Conservation (phyloP, 1,140 invertebrate genomes). For the Brachionus asplanchnoidis region DNA sequence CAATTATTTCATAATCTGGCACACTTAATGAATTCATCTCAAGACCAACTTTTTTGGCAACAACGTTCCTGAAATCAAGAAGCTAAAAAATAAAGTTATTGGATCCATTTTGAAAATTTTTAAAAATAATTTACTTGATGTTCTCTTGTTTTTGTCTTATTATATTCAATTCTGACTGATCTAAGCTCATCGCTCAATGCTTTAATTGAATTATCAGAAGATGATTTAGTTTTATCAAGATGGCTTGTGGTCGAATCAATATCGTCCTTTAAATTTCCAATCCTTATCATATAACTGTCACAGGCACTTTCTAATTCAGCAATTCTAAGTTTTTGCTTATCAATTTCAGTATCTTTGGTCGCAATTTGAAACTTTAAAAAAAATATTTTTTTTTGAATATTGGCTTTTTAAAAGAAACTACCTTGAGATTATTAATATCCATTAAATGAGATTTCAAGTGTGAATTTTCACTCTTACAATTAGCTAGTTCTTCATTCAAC, state of each 20-base stretch:
- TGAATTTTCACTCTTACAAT: slow-evolving; percentile 30
- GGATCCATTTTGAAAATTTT: not conserved
- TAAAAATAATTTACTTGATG: slow-evolving; percentile 49
- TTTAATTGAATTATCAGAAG: slow-evolving; percentile 53
- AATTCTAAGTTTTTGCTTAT: slow-evolving; percentile 49
- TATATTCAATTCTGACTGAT: slow-evolving; percentile 52
- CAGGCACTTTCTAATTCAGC: slow-evolving; percentile 52
- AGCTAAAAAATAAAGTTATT: slow-evolving; percentile 46
- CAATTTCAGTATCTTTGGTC: slow-evolving; percentile 52
- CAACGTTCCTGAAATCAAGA: slow-evolving; percentile 54
- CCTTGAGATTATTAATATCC: slow-evolving; percentile 18
- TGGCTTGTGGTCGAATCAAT: slow-evolving; percentile 45
- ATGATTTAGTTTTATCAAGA: slow-evolving; percentile 46
- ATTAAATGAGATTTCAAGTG: slow-evolving; percentile 23
- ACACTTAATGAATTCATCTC: slow-evolving; percentile 54
- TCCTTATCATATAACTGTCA: slow-evolving; percentile 51
- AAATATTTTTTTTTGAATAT: not conserved
- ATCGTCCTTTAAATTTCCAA: slow-evolving; percentile 49
- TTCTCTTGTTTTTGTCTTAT: slow-evolving; percentile 51
- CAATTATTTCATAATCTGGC: slow-evolving; percentile 56
- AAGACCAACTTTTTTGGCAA: slow-evolving; percentile 55
- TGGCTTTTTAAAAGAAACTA: not conserved
- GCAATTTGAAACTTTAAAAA: slow-evolving; percentile 42
- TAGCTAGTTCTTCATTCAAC: not conserved
- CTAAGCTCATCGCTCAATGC: slow-evolving; percentile 54